Base-by-base conservation (phyloP, 2,113 vertebrate genomes). In the Syrmaticus mikado region DNA sequence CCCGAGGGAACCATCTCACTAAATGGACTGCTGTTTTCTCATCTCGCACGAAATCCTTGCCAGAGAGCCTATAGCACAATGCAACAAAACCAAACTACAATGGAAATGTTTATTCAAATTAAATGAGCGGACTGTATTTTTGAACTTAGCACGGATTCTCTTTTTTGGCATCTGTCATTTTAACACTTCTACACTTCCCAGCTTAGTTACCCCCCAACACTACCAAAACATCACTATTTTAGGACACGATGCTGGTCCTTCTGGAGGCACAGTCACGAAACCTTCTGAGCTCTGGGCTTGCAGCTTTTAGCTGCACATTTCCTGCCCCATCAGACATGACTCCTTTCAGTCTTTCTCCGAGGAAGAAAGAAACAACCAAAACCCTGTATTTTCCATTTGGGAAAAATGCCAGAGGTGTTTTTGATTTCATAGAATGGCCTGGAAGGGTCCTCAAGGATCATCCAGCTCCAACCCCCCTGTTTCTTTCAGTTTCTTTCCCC, bases 171-270 rank as follows among this genome's bases (percentile, higher is more conserved):
- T 61, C 83, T 43, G 36, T 0, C 0, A 11, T 50, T 77, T 85
- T 11, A 77, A 67, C 41, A 74, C 60, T 30, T 25, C 13, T 0
- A 65, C 46, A 50, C 38, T 41, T 66, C 79, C 72, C 68, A 94
- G 50, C 87, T 77, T 81, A 92, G 72, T 61, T 86, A 89, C 50
- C 76, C 25, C 25, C 66, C 50, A 90, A 79, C 62, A 58, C 38
- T 28, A 84, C 50, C 71, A 62, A 89, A 92, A 79, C 78, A 83
- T 53, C 30, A 50, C 89, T 64, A 78, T 87, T 91, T 90, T 64
- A 60, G 90, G 85, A 85, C 79, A 74, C 2, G 21, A 13, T 32
- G 14, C 10, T 53, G 76, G 72, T 41, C 8, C 24, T 84, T 81
- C 55, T 17, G 18, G 34, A 74, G 50, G 36, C 74, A 50, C 34